A percentile compares a stretch with the other conserved stretches of the same genome.
These are phyloP conservation scores for Eucidaris tribuloides DNA, from an alignment of 35 echinoderm and acorn worm species.

Conservation along the genomic window DNA sequence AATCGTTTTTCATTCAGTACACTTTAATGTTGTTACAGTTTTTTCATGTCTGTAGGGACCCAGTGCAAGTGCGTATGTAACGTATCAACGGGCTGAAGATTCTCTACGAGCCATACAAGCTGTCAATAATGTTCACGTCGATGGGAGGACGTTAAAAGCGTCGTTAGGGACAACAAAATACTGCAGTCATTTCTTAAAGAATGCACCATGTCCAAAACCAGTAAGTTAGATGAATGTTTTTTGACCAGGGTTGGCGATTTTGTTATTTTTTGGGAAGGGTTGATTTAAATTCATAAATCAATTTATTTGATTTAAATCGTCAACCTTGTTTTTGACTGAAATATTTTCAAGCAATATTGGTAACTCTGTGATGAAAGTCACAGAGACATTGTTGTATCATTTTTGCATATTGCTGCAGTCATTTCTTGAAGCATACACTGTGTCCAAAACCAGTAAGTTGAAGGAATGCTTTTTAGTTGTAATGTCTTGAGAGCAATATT, in stretches of 20 bases:
- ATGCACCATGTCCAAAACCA: constrained; percentile 92
- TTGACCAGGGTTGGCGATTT: not conserved
- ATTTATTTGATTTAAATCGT: too few relatives aligned
- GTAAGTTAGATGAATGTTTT: constrained; percentile 33
- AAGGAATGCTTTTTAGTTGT: not conserved
- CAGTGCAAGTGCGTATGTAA: constrained; percentile 99
- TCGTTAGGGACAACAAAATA: constrained; percentile 97
- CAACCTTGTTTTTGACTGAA: not conserved
- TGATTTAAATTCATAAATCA: not conserved
- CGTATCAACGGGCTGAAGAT: constrained; percentile 83
- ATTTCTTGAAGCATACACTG: constrained; percentile 89
- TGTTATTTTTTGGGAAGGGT: too few relatives aligned
- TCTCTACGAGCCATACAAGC: constrained; percentile 94
- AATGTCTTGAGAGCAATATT: not conserved
- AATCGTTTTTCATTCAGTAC: not conserved
- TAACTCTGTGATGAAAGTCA: too few relatives aligned
- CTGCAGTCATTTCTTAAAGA: constrained; percentile 98
- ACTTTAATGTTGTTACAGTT: not conserved
- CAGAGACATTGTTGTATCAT: too few relatives aligned
- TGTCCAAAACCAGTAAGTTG: constrained; percentile 94
- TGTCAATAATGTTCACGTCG: constrained; percentile 96
- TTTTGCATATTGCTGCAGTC: constrained; percentile 98
- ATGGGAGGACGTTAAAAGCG: constrained; percentile 98
- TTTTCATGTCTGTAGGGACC: constrained; percentile 58
- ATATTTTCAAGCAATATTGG: not conserved